Evolutionary conservation across 2,797 vertebrate species (phyloP).

Genomic region (Podargus strigoides): DNA sequence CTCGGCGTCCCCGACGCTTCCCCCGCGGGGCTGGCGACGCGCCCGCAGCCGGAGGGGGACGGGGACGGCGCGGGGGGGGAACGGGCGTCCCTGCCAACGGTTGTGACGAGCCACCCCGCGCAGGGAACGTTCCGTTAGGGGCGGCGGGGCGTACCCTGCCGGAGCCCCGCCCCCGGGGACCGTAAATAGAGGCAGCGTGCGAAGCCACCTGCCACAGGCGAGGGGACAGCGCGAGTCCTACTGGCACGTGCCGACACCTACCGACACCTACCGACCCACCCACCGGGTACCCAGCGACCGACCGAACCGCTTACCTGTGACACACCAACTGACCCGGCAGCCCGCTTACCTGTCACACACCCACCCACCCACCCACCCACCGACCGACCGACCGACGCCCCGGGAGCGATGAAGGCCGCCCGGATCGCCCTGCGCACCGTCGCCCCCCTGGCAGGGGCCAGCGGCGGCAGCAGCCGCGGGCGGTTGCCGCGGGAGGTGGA

Average conservation of each 20-base stretch:
- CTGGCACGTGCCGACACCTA: accelerated
- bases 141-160: not conserved
- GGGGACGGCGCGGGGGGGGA: too few relatives aligned
- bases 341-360: not conserved
- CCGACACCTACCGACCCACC: not conserved
- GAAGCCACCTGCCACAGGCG: accelerated
- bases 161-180: not conserved
- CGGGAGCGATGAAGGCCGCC: slow-evolving; percentile 65
- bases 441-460: slow-evolving; percentile 23
- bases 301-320: not conserved
- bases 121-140: not conserved
- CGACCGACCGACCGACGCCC: not conserved
- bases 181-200: slow-evolving; percentile 45
- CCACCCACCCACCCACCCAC: too few relatives aligned
- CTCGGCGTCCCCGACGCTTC: accelerated
- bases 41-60: not conserved
- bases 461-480: not conserved
- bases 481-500: slow-evolving; percentile 85
- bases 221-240: accelerated
- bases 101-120: not conserved
- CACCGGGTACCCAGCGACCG: too few relatives aligned
- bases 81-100: not conserved
- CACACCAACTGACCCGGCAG: too few relatives aligned
- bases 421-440: slow-evolving; percentile 67
- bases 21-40: not conserved